These are phyloP conservation scores for Otolemur garnettii DNA, from an alignment of 2,113 vertebrate species.

Conservation along the genomic window DNA sequence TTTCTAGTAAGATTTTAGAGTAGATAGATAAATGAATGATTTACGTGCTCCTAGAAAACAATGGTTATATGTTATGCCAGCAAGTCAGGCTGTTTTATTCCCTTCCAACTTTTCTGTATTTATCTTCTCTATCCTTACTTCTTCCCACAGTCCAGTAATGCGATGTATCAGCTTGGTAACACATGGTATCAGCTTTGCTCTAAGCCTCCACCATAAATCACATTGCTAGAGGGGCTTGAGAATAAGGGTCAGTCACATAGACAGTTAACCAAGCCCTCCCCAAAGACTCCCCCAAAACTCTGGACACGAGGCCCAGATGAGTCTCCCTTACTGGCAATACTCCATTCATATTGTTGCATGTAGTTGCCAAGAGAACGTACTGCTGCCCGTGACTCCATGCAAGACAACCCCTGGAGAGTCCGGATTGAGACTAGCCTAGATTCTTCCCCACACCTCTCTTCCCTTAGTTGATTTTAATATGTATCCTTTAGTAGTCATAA, in stretches of 20 bases:
- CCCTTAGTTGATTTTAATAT: neutral
- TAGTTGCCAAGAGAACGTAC: neutral
- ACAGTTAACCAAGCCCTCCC: neutral
- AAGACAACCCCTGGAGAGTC: neutral
- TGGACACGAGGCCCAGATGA: neutral
- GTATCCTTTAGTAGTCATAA: neutral
- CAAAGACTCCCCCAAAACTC: neutral
- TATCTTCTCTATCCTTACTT: neutral
- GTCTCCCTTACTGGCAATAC: neutral
- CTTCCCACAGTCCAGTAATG: neutral
- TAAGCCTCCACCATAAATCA: too few relatives aligned
- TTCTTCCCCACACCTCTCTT: neutral
- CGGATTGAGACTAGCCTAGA: neutral
- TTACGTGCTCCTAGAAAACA: neutral
- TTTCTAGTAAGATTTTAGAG: neutral
- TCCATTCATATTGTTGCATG: neutral
- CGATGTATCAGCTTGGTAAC: neutral
- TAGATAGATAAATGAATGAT: neutral
- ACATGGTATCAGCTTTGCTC: neutral
- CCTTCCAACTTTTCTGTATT: neutral
- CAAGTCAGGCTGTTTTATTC: neutral
- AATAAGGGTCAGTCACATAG: neutral
- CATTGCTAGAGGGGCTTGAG: neutral
- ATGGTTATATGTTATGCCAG: too few relatives aligned
- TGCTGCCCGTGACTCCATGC: neutral